These are phyloP conservation scores for Anseranas semipalmata DNA, from an alignment of 2,113 vertebrate species.

Conservation along the genomic window DNA sequence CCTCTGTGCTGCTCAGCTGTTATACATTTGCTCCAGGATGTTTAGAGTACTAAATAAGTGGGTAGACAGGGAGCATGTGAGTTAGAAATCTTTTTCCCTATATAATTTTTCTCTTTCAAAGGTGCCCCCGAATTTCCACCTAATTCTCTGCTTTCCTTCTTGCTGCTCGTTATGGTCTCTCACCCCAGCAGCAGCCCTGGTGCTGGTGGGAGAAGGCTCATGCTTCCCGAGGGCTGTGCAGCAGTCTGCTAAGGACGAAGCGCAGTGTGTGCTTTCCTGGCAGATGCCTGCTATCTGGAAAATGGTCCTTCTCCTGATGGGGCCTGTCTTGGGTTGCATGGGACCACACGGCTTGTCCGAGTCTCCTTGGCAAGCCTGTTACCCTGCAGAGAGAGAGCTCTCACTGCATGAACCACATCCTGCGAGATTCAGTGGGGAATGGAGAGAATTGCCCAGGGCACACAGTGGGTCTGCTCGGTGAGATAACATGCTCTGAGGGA, in stretches of 20 bases:
- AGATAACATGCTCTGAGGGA: neutral
- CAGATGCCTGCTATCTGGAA: neutral
- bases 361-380: neutral
- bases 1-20: neutral
- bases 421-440: neutral
- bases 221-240: neutral
- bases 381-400: neutral
- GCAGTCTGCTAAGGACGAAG: neutral
- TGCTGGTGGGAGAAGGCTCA: neutral
- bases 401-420: neutral
- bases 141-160: neutral
- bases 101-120: neutral
- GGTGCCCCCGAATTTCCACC: neutral
- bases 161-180: neutral
- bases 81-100: neutral
- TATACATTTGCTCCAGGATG: neutral
- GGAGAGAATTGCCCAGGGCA: neutral
- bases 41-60: neutral
- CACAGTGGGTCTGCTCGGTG: neutral
- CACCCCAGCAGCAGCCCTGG: neutral
- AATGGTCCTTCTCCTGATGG: neutral
- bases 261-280: neutral
- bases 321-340: neutral
- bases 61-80: neutral
- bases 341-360: accelerated